Base-by-base conservation (phyloP, 2,797 vertebrate species). In the Hoplostethus atlanticus region DNA sequence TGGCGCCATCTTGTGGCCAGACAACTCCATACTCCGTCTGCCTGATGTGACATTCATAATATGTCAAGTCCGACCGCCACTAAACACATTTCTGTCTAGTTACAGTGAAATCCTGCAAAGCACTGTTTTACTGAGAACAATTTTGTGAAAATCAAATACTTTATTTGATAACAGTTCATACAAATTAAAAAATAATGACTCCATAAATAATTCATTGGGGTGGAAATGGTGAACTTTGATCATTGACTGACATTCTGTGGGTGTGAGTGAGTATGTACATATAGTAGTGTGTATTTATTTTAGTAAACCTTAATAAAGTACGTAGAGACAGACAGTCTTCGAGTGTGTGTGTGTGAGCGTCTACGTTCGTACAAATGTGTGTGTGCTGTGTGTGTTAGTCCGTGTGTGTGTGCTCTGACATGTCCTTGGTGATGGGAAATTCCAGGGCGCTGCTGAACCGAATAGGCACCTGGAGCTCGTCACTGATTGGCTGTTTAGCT, bases 371-470 rank as follows among this genome's bases (percentile, higher is more conserved):
- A 30, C 3, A 17, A 28, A 38, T 51, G 15, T 40, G 21, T 21
- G 57, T 61, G 51, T 28, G 62, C 42, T 3, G 7, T 11, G 8
- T 53, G 38, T 67, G 42, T 86, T 17, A 87, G 79, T 90, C 44
- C 63, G 46, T 79, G 55, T 66, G 56, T 17, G 64, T 68, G 13
- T 79, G 65, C 12, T 87, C 72, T 38, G 64, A 66, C 28, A 79
- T 42, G 3, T 87, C 84, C 46, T 89, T 88, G 38, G 42, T 79
- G 16, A 95, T 77, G 51, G 92, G 91, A 65, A 95, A 91, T 47
- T 94, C 90, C 77, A 95, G 81, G 0, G 93, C 93, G 0, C 91
- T 85, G 61, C 90, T 92, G 79, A 92, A 94, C 10, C 84, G 80
- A 11, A 83, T 12, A 0, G 93, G 93, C 46, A 83, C 81, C 28